Evolutionary conservation across 2,888 invertebrate genomes (phyloP).

Genomic region (Euclidia mi): DNA sequence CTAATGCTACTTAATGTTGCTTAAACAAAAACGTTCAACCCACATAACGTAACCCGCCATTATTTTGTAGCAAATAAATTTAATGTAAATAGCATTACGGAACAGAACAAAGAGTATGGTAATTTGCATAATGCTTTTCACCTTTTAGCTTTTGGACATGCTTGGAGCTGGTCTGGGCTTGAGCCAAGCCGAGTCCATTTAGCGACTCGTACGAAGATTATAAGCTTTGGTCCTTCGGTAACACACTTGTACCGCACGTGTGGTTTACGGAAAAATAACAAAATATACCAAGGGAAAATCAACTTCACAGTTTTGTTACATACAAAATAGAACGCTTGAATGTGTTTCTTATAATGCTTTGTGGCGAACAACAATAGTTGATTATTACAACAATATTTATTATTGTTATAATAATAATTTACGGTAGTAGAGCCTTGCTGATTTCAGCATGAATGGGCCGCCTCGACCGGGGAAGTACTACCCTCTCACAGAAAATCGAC

Average conservation of each 20-base stretch:
- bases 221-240: conserved; percentile 76
- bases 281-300: conserved; percentile 16
- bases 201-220: conserved; percentile 78
- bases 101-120: conserved; percentile 85
- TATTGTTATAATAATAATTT: too few relatives aligned
- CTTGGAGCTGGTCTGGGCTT: conserved; percentile 74
- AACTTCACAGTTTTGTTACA: neutral
- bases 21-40: conserved; percentile 68
- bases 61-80: conserved; percentile 83
- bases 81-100: conserved; percentile 83
- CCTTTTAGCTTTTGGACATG: conserved; percentile 82
- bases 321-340: too few relatives aligned
- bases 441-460: too few relatives aligned
- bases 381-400: too few relatives aligned
- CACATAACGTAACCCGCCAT: conserved; percentile 66
- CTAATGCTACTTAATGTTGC: conserved; percentile 65
- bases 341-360: too few relatives aligned
- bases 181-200: conserved; percentile 85
- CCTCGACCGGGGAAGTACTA: too few relatives aligned
- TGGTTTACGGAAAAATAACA: conserved; percentile 37
- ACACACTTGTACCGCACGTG: conserved; percentile 33
- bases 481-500: too few relatives aligned
- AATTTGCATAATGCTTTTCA: conserved; percentile 88
- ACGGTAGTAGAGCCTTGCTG: too few relatives aligned
- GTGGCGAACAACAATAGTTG: too few relatives aligned